Evolutionary conservation across 2,888 invertebrate species (phyloP).

Genomic region (Corythucha ciliata): DNA sequence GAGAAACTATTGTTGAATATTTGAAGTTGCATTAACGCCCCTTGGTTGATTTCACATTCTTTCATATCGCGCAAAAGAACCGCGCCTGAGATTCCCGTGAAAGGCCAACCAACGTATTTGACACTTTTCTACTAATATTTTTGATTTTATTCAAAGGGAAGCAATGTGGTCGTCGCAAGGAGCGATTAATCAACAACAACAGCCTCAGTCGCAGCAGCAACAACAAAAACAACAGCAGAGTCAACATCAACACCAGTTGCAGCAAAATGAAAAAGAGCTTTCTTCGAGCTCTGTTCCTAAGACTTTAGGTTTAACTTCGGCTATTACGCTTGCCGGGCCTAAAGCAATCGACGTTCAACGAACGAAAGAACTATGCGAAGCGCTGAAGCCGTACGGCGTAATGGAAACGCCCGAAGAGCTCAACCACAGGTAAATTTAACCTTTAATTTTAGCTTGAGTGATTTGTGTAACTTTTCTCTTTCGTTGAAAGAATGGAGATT

Average conservation of each 20-base stretch:
- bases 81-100: no score
- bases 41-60: no score
- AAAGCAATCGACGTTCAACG: conserved; percentile 66
- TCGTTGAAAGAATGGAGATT: conserved; percentile 46
- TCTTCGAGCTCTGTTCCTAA: no score
- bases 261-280: no score
- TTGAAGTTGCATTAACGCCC: no score
- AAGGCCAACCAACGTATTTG: no score
- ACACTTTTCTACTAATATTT: no score
- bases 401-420: conserved; percentile 86
- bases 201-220: conserved; percentile 16
- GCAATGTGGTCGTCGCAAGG: conserved; percentile 30
- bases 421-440: conserved; percentile 56
- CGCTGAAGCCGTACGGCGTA: conserved; percentile 72
- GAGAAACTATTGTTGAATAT: no score
- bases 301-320: conserved; percentile 85
- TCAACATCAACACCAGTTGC: conserved; percentile 14
- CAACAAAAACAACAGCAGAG: conserved; percentile 23
- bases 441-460: not conserved
- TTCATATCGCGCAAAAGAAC: no score
- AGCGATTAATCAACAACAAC: conserved; percentile 19
- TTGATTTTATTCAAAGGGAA: conserved; percentile 17
- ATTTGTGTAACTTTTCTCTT: not conserved
- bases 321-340: conserved; percentile 79
- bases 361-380: conserved; percentile 66